phyloP scores from a whole-genome alignment of 2,888 invertebrate species.

The Julus scandinavius region DNA sequence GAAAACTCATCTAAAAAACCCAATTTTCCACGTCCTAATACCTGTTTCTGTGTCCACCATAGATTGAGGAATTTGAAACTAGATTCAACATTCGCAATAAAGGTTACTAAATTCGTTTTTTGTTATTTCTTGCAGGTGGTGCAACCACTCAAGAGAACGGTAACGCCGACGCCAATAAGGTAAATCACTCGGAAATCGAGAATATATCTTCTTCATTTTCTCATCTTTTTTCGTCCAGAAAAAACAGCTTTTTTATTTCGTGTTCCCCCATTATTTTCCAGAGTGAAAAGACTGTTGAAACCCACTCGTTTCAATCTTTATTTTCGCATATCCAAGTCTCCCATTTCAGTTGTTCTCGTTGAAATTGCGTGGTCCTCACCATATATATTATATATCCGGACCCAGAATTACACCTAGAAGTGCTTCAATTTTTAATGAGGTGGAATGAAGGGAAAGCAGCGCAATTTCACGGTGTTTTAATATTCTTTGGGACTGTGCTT shows the following conservation, averaged over 20 bases:
- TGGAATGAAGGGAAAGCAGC: background rate
- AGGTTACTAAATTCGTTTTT: background rate
- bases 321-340: no score
- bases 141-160: constrained; percentile 22
- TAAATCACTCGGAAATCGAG: background rate
- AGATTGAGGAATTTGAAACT: background rate
- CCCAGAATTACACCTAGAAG: constrained; percentile 5
- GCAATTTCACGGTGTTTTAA: constrained; percentile 15
- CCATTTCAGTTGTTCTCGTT: background rate
- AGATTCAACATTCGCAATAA: background rate
- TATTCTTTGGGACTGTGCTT: background rate
- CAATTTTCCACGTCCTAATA: background rate
- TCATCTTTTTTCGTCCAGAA: background rate
- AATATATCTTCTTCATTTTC: background rate
- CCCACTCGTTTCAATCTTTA: background rate
- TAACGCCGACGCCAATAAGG: constrained; percentile 10
- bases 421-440: constrained; percentile 8
- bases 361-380: background rate
- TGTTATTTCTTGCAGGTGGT: constrained; percentile 8
- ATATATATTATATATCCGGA: background rate
- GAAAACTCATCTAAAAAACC: background rate
- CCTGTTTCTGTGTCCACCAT: background rate
- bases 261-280: background rate
- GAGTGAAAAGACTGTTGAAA: background rate
- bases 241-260: background rate